Conservation (phyloP, 2,888 invertebrate genomes). For the Drosophila tanythrix region DNA sequence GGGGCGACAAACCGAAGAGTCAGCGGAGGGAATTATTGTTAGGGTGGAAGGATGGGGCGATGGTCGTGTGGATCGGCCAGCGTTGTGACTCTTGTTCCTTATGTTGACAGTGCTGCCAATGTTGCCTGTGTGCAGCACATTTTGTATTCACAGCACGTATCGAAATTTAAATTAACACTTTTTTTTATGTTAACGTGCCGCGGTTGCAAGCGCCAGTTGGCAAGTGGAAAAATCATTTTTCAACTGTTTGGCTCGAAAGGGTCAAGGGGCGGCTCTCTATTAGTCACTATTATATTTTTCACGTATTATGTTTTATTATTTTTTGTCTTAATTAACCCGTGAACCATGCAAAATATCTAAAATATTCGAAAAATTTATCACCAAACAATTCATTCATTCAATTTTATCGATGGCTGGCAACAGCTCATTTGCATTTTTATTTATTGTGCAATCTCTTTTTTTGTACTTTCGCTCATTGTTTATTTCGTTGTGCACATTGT, state of each 20-base stretch:
- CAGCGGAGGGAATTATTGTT: constrained; percentile 9
- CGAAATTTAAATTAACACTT: constrained; percentile 83
- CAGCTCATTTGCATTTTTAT: constrained; percentile 36
- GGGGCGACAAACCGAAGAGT: constrained; percentile 20
- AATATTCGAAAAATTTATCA: constrained; percentile 25
- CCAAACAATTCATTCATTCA: constrained; percentile 17
- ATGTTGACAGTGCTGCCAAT: constrained; percentile 13
- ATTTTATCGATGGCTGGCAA: constrained; percentile 40
- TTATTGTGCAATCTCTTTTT: constrained; percentile 10
- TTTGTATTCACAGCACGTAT: constrained; percentile 78
- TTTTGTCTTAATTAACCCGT: constrained; percentile 67
- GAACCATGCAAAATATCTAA: constrained; percentile 26
- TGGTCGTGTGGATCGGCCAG: constrained; percentile 4
- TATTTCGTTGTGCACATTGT: constrained; percentile 16
- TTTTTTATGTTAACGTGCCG: constrained; percentile 80
- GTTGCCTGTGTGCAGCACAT: constrained; percentile 20
- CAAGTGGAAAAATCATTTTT: constrained; percentile 42
- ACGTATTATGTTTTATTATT: constrained; percentile 13
- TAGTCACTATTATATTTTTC: constrained; percentile 29
- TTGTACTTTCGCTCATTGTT: constrained; percentile 13
- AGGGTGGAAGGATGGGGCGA: background rate
- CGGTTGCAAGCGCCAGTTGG: constrained; percentile 56
- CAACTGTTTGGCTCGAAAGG: constrained; percentile 38
- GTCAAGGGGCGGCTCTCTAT: constrained; percentile 33
- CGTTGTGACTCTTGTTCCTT: constrained; percentile 24